Conservation (phyloP, 2,888 invertebrate species). For the Bugula neritina region DNA sequence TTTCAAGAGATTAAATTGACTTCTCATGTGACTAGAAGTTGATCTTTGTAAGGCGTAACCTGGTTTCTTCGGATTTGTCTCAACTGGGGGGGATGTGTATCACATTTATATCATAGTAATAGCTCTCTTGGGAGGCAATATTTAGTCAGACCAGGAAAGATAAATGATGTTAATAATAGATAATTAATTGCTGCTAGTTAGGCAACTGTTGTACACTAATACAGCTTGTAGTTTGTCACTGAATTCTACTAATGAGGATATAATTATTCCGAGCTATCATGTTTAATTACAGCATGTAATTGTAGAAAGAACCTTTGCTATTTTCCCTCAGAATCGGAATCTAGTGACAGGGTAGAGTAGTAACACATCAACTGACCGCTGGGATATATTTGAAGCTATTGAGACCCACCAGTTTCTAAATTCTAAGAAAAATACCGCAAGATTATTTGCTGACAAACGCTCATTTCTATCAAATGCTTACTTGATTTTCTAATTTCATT, state of each 20-base stretch:
- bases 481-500: too few species aligned
- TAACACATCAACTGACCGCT: too few species aligned
- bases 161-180: conserved; percentile 14
- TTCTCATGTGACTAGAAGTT: too few species aligned
- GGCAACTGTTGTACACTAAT: neutral
- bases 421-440: too few species aligned
- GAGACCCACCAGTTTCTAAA: too few species aligned
- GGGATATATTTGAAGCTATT: too few species aligned
- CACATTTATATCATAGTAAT: neutral
- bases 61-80: neutral
- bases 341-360: too few species aligned
- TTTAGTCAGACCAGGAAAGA: neutral
- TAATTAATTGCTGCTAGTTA: conserved; percentile 4
- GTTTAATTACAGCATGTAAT: neutral
- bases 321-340: too few species aligned
- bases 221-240: neutral
- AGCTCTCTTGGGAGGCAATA: neutral
- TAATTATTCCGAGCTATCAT: neutral
- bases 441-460: too few species aligned
- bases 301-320: too few species aligned
- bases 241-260: neutral
- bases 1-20: neutral
- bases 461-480: too few species aligned
- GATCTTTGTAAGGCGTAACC: too few species aligned
- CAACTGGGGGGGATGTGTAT: neutral